Evolutionary conservation across 2,113 vertebrate species (phyloP).

Genomic region (Pseudonaja textilis): DNA sequence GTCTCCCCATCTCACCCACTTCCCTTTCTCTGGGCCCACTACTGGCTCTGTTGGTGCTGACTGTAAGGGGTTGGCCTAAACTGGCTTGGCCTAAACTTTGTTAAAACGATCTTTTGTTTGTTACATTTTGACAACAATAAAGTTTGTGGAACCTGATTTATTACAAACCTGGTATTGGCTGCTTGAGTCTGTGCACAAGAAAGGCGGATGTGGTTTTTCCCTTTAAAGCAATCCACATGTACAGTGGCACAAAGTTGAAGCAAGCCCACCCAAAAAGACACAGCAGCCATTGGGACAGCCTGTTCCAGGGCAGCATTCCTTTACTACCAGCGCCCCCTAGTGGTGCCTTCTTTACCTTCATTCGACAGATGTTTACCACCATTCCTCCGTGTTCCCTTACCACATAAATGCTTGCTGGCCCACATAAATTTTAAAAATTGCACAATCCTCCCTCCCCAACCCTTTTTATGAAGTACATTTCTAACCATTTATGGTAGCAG

Average conservation of each 20-base stretch:
- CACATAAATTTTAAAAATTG: not conserved
- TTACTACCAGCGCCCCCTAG: slow-evolving; percentile 30
- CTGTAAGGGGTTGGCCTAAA: slow-evolving; percentile 17
- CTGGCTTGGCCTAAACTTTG: slow-evolving; percentile 55
- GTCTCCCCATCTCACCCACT: slow-evolving; percentile 58
- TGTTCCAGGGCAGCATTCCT: not conserved
- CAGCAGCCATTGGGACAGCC: not conserved
- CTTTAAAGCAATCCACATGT: not conserved
- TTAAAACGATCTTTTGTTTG: slow-evolving; percentile 75
- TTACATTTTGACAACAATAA: slow-evolving; percentile 80
- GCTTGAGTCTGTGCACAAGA: not conserved
- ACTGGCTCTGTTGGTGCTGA: slow-evolving; percentile 44
- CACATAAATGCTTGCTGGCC: not conserved
- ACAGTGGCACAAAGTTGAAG: not conserved
- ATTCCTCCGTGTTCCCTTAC: not conserved
- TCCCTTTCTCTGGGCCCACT: slow-evolving; percentile 10
- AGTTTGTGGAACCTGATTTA: slow-evolving; percentile 76
- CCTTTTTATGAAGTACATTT: not conserved
- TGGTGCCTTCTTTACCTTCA: not conserved
- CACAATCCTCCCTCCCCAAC: not conserved
- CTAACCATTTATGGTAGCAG: not conserved
- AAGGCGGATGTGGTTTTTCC: not conserved
- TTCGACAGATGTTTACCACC: not conserved
- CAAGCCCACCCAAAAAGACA: not conserved
- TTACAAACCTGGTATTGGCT: slow-evolving; percentile 52